phyloP scores from a whole-genome alignment of 92 coral and sea anemone species.

The Muricea muricata region DNA sequence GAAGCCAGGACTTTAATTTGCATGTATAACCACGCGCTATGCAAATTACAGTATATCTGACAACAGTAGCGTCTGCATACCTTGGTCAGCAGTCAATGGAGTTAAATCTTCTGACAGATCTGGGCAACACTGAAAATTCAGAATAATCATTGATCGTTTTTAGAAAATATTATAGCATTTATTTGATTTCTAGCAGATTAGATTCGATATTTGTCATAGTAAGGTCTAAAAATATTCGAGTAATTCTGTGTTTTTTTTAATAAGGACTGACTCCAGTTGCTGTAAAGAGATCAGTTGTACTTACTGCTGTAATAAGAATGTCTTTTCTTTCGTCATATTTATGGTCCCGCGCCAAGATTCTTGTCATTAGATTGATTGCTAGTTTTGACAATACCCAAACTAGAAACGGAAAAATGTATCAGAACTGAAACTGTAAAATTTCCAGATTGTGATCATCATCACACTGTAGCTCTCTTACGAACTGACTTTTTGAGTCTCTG shows the following conservation, averaged over 20 bases:
- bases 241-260: too few species aligned
- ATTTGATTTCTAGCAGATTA: too few species aligned
- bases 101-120: conserved; percentile 35
- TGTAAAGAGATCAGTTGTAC: neutral
- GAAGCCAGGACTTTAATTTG: too few species aligned
- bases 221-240: too few species aligned
- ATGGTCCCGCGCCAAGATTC: conserved; percentile 48
- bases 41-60: too few species aligned
- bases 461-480: too few species aligned
- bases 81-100: conserved; percentile 48
- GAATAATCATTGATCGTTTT: neutral
- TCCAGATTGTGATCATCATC: too few species aligned
- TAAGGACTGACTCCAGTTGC: too few species aligned
- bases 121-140: conserved; percentile 38
- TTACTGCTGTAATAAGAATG: conserved; percentile 38
- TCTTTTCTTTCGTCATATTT: conserved; percentile 44
- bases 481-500: too few species aligned
- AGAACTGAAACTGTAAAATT: neutral
- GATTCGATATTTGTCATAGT: too few species aligned
- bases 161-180: too few species aligned
- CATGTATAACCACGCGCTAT: too few species aligned
- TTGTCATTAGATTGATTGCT: conserved; percentile 30
- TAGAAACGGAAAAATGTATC: neutral
- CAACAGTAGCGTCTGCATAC: neutral
- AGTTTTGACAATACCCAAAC: conserved; percentile 43